Conservation (phyloP, 2,888 invertebrate genomes). For the Ligdia adustata region DNA sequence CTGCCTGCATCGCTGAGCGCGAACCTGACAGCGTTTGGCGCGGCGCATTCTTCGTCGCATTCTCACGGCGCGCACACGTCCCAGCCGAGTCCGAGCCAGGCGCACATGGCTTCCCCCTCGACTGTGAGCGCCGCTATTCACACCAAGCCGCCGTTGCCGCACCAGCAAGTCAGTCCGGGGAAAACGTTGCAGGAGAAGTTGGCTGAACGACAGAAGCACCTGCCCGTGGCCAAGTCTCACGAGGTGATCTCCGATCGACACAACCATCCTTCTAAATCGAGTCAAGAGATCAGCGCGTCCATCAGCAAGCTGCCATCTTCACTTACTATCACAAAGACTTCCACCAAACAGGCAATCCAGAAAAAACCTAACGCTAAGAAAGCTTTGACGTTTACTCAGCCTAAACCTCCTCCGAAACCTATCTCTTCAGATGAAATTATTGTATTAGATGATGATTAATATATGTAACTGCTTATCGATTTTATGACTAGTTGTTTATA, state of each 20-base stretch:
- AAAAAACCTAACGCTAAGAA: conserved; percentile 68
- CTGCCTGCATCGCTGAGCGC: conserved; percentile 69
- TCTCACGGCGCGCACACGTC: conserved; percentile 41
- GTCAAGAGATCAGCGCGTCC: conserved; percentile 62
- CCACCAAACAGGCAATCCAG: conserved; percentile 43
- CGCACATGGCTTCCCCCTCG: conserved; percentile 62
- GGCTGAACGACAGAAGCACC: conserved; percentile 85
- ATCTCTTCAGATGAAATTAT: conserved; percentile 72
- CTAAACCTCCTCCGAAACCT: conserved; percentile 64
- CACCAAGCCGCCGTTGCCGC: conserved; percentile 66
- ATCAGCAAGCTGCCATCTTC: conserved; percentile 79
- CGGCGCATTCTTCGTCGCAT: conserved; percentile 33
- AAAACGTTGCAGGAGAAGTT: conserved; percentile 88
- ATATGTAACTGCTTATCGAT: not conserved
- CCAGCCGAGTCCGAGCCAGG: conserved; percentile 57
- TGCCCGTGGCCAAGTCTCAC: conserved; percentile 51
- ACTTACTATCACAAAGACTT: conserved; percentile 77
- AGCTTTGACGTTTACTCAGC: conserved; percentile 55
- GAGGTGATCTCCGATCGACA: conserved; percentile 24
- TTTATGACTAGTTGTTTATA: too few relatives aligned
- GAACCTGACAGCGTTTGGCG: conserved; percentile 53
- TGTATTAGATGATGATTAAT: conserved; percentile 74
- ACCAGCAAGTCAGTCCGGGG: conserved; percentile 80
- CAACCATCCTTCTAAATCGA: conserved; percentile 33
- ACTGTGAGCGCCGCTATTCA: conserved; percentile 58